Base-by-base conservation (phyloP, 2,888 invertebrate genomes). In the Nomada ruficornis region DNA sequence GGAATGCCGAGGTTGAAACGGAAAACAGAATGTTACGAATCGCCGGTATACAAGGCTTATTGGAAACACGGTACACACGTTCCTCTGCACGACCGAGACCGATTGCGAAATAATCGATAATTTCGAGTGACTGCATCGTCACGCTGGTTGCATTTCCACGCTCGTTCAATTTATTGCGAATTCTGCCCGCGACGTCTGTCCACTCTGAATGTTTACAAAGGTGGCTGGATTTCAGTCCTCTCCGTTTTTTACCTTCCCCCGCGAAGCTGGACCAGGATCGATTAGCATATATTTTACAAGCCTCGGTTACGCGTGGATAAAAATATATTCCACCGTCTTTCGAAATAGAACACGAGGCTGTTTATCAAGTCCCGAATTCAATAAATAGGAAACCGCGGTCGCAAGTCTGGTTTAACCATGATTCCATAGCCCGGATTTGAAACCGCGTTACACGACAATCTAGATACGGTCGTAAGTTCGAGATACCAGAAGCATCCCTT, bases 81-180 rank as follows among this genome's bases (percentile, higher is more conserved):
- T 50, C 29, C n/a, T 29, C 57, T 11, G 59, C 9, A 65, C n/a
- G 29, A 59, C 52, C 59, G 36, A 44, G 59, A 26, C 42, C 55
- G 57, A 82, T 71, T 80, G 67, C 52, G 63, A 82, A 71, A 75
- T 67, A 55, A 70, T 80, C 80, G 68, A 75, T 80, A 70, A 75
- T 82, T 80, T 71, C n/a, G 67, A 50, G 54, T 59, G 52, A 23
- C 44, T 68, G 70, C 54, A 68, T 67, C 68, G 80, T 36, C 54
- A 26, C 36, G 59, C 55, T 23, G 36, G 18, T 44, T 68, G 76
- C 69, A 74, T 60, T 77, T 72, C 57, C 57, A 52, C 29, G 11
- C 52, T n/a, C 36, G 42, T 44, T 11, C 77, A 42, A 50, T 36
- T 74, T 64, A 44, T 68, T 50, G 23, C 10, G 44, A 60, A 78